phyloP scores from a whole-genome alignment of 2,113 vertebrate genomes.

The Nothoprocta perdicaria region DNA sequence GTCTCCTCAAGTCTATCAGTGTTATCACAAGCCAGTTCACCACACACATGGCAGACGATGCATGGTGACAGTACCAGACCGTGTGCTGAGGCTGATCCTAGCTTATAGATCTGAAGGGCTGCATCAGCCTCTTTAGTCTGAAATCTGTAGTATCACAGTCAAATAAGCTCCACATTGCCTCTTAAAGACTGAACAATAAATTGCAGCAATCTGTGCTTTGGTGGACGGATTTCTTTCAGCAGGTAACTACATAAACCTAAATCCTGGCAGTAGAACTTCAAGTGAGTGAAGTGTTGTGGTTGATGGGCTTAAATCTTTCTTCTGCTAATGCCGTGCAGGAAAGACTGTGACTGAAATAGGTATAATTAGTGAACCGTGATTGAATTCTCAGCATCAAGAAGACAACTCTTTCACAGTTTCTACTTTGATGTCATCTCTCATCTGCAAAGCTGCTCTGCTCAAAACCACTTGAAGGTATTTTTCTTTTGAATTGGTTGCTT shows the following conservation, averaged over 20 bases:
- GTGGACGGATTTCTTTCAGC: slow-evolving; percentile 46
- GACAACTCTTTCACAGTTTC: slow-evolving; percentile 72
- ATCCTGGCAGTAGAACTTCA: slow-evolving; percentile 55
- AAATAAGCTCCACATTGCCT: slow-evolving; percentile 62
- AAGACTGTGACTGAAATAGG: slow-evolving; percentile 61
- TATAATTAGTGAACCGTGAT: slow-evolving; percentile 68
- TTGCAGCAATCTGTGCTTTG: slow-evolving; percentile 19
- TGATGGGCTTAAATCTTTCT: slow-evolving; percentile 64
- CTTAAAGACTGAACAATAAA: slow-evolving; percentile 62
- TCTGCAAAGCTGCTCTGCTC: slow-evolving; percentile 68
- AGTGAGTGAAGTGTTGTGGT: slow-evolving; percentile 46
- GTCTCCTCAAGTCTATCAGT: neutral
- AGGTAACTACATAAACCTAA: slow-evolving; percentile 56
- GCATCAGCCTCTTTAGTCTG: neutral
- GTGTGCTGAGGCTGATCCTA: neutral
- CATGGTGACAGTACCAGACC: neutral
- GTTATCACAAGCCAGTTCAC: neutral
- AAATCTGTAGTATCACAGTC: neutral
- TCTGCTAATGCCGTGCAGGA: slow-evolving; percentile 51
- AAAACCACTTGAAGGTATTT: slow-evolving; percentile 71
- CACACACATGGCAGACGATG: neutral
- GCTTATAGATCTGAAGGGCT: neutral
- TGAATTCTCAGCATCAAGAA: slow-evolving; percentile 70
- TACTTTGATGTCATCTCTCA: slow-evolving; percentile 74
- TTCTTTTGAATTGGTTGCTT: slow-evolving; percentile 72